Base-by-base conservation (phyloP, 2,888 invertebrate species). In the Clistopyga incitator region DNA sequence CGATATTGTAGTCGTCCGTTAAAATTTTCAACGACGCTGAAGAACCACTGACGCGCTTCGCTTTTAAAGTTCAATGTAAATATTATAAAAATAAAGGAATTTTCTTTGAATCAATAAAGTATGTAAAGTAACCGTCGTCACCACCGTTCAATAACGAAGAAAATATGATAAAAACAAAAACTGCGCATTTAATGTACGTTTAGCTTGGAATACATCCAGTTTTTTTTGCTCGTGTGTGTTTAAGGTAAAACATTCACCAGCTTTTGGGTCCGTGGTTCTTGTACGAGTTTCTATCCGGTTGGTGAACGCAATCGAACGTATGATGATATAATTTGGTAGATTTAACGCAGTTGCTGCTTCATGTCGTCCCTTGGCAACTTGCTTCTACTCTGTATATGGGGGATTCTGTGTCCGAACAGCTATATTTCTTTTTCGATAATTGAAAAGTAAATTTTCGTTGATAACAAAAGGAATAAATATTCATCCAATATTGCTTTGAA, bases 301-400 rank as follows among this genome's bases (percentile, higher is more conserved):
- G 23, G 71, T 38, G 42, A 23, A 42, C 18, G 59, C 72, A 45
- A 59, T 61, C 59, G 47, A 59, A 47, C 59, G 59, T 47, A 47
- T 72, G 59, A 72, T 47, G 29, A 72, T n/a, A 47, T 72, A 72
- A 72, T 72, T 47, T 18, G 45, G 29, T 72, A 45, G 45, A 59
- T 59, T 25, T 45, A 72, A 61, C 72, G 45, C 47, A 42, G 45
- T 59, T 72, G 59, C 47, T 34, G 54, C 15, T 54, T 25, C n/a
- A 15, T 6, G 15, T 72, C 56, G 25, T 6, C 45, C 42, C 25
- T 25, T 42, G n/a, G 42, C 29, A 77, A 64, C 47, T 54, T 18
- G 20, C 8, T 8, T 29, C 67, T n/a, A 45, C 20, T 77, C n/a
- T 67, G n/a, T 67, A 15, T 52, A 56, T 29, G 20, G 38, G 23